Percentiles rank a stretch among this genome's conserved stretches.
Conservation (phyloP, 2,888 invertebrate species). For the Chalcosyrphus nemorum region DNA sequence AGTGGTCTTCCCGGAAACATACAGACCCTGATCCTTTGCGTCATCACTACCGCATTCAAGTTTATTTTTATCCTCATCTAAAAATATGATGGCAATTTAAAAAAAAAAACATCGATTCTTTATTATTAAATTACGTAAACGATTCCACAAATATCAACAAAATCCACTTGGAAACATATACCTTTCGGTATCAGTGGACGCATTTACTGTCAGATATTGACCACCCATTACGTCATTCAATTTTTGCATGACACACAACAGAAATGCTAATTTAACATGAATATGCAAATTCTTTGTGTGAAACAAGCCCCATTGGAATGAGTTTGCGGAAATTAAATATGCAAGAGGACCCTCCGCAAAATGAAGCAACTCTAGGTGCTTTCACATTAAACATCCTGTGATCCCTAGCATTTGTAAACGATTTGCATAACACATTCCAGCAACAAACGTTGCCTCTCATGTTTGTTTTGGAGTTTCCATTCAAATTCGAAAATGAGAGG, state of each 20-base stretch:
- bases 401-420: not conserved
- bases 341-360: not conserved
- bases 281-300: slow-evolving; percentile 19
- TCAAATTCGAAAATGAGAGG: not conserved
- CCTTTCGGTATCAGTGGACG: not conserved
- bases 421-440: slow-evolving; percentile 17
- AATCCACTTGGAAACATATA: too few relatives aligned
- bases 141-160: too few relatives aligned
- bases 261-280: slow-evolving; percentile 24
- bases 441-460: too few relatives aligned
- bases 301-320: not conserved
- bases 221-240: not conserved
- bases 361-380: slow-evolving; percentile 19
- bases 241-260: not conserved
- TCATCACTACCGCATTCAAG: too few relatives aligned
- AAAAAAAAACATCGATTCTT: too few relatives aligned
- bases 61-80: too few relatives aligned
- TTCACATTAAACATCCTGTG: not conserved
- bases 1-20: too few relatives aligned
- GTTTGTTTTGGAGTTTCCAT: not conserved
- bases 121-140: too few relatives aligned
- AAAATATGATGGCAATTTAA: too few relatives aligned
- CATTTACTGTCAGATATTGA: not conserved
- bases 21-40: too few relatives aligned
- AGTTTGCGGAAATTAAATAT: not conserved